phyloP scores from a whole-genome alignment of 1,140 invertebrate species.

The Venturia canescens region DNA sequence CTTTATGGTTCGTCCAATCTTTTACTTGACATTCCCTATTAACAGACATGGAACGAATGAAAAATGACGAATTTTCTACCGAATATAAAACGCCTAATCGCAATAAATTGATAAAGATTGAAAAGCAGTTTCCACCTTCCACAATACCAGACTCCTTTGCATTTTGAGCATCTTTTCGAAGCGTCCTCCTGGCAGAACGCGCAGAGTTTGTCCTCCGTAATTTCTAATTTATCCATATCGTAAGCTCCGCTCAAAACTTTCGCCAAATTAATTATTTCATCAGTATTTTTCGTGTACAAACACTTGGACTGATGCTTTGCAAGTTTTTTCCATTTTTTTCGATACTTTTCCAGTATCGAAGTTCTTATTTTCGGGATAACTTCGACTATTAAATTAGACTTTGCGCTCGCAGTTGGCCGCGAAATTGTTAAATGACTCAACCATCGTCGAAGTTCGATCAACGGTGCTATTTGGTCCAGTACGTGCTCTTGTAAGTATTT shows the following conservation, averaged over 20 bases:
- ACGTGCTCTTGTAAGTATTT: constrained; percentile 80
- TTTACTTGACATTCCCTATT: constrained; percentile 76
- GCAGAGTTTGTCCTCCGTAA: constrained; percentile 70
- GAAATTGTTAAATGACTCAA: constrained; percentile 77
- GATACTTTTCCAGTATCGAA: constrained; percentile 73
- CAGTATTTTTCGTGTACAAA: constrained; percentile 76
- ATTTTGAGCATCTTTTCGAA: constrained; percentile 76
- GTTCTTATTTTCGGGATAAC: constrained; percentile 78
- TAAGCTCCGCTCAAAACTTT: constrained; percentile 74
- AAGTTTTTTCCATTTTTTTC: constrained; percentile 79
- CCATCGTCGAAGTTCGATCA: constrained; percentile 85
- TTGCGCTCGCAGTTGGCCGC: constrained; percentile 60
- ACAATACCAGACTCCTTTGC: constrained; percentile 77
- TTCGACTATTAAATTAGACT: constrained; percentile 77
- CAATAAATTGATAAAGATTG: constrained; percentile 28
- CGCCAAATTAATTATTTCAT: constrained; percentile 76
- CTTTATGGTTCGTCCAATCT: constrained; percentile 73
- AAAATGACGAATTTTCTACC: background rate
- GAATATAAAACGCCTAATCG: no score
- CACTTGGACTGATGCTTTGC: constrained; percentile 77
- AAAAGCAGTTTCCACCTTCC: constrained; percentile 66
- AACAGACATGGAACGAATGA: constrained; percentile 39
- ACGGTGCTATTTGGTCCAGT: constrained; percentile 86
- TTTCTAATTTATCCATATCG: constrained; percentile 74
- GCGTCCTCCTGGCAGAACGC: constrained; percentile 70